phyloP scores from a whole-genome alignment of 2,797 vertebrate genomes.

The Eremophila alpestris region DNA sequence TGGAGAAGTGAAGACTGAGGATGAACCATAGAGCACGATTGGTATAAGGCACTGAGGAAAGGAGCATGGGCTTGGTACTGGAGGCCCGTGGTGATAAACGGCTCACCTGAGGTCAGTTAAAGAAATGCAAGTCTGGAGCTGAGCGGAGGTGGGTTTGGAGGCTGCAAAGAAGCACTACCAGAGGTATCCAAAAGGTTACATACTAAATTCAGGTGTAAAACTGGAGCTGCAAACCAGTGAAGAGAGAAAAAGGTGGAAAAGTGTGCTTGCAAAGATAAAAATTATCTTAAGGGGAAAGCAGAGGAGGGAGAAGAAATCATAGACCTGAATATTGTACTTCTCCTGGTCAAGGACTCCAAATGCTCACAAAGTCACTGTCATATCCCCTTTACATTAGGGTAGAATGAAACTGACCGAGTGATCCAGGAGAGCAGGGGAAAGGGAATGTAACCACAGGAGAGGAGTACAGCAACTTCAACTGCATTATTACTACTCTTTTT shows the following conservation, averaged over 20 bases:
- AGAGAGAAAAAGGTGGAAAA: not conserved
- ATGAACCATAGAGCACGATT: rapidly evolving
- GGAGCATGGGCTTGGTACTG: not conserved
- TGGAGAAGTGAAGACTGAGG: not conserved
- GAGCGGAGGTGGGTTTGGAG: not conserved
- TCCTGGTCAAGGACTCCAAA: not conserved
- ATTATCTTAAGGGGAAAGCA: not conserved
- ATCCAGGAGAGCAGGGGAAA: not conserved
- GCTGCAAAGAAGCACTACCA: not conserved
- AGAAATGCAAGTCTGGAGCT: not conserved
- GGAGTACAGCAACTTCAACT: not conserved
- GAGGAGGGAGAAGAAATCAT: not conserved
- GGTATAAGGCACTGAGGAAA: not conserved
- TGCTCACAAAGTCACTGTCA: not conserved
- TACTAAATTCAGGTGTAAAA: not conserved
- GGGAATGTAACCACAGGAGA: not conserved
- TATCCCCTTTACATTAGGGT: rapidly evolving
- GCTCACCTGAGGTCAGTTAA: rapidly evolving
- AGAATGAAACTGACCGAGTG: not conserved
- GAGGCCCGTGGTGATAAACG: rapidly evolving
- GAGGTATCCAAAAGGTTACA: not conserved
- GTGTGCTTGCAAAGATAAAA: not conserved
- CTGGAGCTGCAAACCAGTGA: not conserved
- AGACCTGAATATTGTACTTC: rapidly evolving
- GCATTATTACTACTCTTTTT: not conserved